phyloP scores from a whole-genome alignment of 1,140 invertebrate genomes.

The Philopotamus ludificatus region DNA sequence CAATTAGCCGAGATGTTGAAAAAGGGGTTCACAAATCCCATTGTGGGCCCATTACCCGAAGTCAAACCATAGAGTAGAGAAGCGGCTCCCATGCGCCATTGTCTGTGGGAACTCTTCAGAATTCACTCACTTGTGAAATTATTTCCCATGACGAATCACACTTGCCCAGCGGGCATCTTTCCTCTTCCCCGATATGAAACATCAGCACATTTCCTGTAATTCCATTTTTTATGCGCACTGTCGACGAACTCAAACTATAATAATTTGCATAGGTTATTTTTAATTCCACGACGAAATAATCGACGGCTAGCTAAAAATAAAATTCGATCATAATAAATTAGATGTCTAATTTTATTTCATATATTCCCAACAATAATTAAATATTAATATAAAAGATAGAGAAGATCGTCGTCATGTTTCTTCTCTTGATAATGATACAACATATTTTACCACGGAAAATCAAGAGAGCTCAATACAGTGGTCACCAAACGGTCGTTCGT shows the following conservation, averaged over 20 bases:
- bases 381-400: too few relatives aligned
- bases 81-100: not conserved
- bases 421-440: too few relatives aligned
- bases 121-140: slow-evolving; percentile 11
- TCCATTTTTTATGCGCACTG: not conserved
- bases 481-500: too few relatives aligned
- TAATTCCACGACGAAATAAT: too few relatives aligned
- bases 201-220: not conserved
- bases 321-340: too few relatives aligned
- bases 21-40: slow-evolving; percentile 15
- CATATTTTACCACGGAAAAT: too few relatives aligned
- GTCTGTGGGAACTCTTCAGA: slow-evolving; percentile 13
- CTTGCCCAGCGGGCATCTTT: not conserved
- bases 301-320: too few relatives aligned
- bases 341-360: too few relatives aligned
- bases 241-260: not conserved
- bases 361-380: too few relatives aligned
- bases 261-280: not conserved
- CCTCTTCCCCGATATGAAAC: not conserved
- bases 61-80: slow-evolving; percentile 1
- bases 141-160: slow-evolving; percentile 21
- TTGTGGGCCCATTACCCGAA: slow-evolving; percentile 11
- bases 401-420: too few relatives aligned
- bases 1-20: slow-evolving; percentile 12
- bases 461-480: too few relatives aligned